phyloP scores from a whole-genome alignment of 2,797 vertebrate species.

The Melanotaenia maccullochi region DNA sequence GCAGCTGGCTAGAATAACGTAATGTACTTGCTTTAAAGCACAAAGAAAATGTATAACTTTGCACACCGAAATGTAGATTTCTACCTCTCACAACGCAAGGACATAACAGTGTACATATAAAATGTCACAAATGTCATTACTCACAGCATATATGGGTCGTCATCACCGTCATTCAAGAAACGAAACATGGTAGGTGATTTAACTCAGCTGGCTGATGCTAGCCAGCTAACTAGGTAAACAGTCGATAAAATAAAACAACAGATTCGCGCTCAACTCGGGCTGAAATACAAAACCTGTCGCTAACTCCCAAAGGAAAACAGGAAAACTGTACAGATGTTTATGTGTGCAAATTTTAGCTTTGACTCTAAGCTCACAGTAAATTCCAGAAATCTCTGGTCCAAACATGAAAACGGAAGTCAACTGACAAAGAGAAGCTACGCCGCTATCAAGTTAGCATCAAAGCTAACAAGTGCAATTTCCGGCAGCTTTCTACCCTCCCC shows the following conservation, averaged over 20 bases:
- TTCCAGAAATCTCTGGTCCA: constrained; percentile 75
- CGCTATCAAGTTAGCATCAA: constrained; percentile 46
- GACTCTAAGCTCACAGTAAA: constrained; percentile 45
- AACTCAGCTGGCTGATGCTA: constrained; percentile 80
- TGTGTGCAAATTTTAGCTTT: constrained; percentile 9
- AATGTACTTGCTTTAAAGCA: constrained; percentile 52
- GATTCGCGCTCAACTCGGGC: constrained; percentile 24
- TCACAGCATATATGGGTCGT: constrained; percentile 87
- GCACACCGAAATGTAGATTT: not conserved
- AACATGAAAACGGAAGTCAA: constrained; percentile 84
- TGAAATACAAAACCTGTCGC: constrained; percentile 14
- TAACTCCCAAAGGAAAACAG: constrained; percentile 3
- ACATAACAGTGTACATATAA: not conserved
- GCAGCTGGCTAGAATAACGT: constrained; percentile 68
- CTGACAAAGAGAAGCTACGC: constrained; percentile 84
- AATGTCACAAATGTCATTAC: constrained; percentile 50
- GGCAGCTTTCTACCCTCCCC: not conserved
- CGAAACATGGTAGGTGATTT: constrained; percentile 83
- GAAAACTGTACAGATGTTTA: not conserved
- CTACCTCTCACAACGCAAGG: not conserved
- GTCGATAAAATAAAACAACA: constrained; percentile 53
- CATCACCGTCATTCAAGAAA: constrained; percentile 85
- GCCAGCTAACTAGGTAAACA: constrained; percentile 80
- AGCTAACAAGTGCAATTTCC: constrained; percentile 34
- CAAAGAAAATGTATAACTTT: constrained; percentile 10